Conservation (phyloP, 2,888 invertebrate species). For the Acleris sparsana region DNA sequence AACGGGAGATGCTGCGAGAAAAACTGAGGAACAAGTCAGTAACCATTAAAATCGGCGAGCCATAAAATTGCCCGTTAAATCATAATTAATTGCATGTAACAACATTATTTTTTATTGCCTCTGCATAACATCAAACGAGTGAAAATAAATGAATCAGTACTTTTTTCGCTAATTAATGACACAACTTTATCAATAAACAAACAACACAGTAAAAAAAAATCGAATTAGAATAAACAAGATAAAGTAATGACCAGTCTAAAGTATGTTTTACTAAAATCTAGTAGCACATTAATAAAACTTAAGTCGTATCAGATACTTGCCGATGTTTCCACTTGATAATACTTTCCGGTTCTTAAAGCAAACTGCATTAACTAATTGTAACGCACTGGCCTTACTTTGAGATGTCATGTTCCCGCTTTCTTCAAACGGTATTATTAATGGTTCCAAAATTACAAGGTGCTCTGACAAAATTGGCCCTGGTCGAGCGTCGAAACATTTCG, state of each 20-base stretch:
- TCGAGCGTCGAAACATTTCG: slow-evolving; percentile 56
- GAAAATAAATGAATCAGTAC: background rate
- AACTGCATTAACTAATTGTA: slow-evolving; percentile 25
- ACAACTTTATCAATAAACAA: no score
- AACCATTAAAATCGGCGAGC: background rate
- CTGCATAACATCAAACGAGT: background rate
- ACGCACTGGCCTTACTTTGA: slow-evolving; percentile 57
- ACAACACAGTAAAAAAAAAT: no score
- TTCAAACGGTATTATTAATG: slow-evolving; percentile 70
- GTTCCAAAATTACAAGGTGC: slow-evolving; percentile 73
- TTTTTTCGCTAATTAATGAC: background rate
- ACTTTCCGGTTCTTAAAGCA: no score
- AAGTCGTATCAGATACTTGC: background rate
- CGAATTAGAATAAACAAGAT: no score
- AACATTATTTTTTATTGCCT: background rate
- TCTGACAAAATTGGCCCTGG: slow-evolving; percentile 66
- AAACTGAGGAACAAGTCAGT: background rate
- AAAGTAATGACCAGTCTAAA: no score
- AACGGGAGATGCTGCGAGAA: no score
- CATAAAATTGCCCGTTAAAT: slow-evolving; percentile 20
- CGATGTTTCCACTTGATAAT: no score
- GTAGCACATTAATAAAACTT: background rate
- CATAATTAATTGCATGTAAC: slow-evolving; percentile 23
- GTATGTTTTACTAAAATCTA: background rate
- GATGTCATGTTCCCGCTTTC: slow-evolving; percentile 65